Evolutionary conservation across 1,140 invertebrate genomes (phyloP), one percentile per base, ranked within the genome.

Genomic region (Papilio glaucus): DNA sequence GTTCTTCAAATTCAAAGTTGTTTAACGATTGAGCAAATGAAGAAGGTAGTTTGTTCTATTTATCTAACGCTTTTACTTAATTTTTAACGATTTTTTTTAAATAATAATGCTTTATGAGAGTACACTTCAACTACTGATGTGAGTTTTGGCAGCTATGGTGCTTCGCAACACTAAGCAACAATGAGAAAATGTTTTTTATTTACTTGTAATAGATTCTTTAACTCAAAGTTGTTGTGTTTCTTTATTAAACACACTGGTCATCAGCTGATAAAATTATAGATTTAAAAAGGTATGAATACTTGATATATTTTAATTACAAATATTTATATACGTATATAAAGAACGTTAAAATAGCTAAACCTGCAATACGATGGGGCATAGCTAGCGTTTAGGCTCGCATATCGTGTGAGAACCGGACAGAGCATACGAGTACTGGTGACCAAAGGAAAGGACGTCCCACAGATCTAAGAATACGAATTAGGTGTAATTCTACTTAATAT

Each of bases 401-500:
- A 38, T 39, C 37, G 37, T 63, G 37, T 37, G 37, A 39, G 37
- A 82, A 80, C 80, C 78, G 80, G 80, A 75, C 73, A 78, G 74
- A 39, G 70, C 72, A 70, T 79, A 77, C 75, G 72, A 73, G 45
- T 6, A 33, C 72, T 76, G 72, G 72, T 77, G 72, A 79, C 78
- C 78, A 73, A 72, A 71, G 69, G 71, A 75, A 69, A 49, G 49
- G 49, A 70, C 75, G 73, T 29, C 70, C 72, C 75, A 80, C 73
- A 80, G 80, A 82, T 53, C 70, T 79, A 82, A 41, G 38, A 79
- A 77, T 71, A n/a, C 65, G 41, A 63, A 72, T 63, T 29, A 63
- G 38, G 15, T 24, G 4, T 65, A 10, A 63, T 33, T 65, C 15
- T 13, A 21, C 15, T 63, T 65, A 12, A 29, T 29, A 21, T 62